Evolutionary conservation across 2,888 invertebrate species (phyloP).

Genomic region (Mimas tiliae): DNA sequence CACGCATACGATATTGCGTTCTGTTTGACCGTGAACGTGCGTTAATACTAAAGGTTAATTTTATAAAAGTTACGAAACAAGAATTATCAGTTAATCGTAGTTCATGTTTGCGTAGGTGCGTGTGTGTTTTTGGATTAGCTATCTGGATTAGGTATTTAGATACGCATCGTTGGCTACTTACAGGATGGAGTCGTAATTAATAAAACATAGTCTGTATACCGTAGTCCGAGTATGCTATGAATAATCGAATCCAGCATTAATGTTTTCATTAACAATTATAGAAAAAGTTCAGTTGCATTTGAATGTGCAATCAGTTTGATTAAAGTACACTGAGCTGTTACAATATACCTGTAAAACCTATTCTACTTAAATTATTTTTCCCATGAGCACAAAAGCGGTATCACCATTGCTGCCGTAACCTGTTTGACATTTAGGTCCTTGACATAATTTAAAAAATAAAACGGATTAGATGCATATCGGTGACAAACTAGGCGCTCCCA

Average conservation of each 20-base stretch:
- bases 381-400: conserved; percentile 50
- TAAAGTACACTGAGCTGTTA: not conserved
- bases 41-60: conserved; percentile 38
- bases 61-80: conserved; percentile 41
- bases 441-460: conserved; percentile 62
- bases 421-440: conserved; percentile 55
- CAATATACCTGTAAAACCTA: conserved; percentile 15
- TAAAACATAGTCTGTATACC: no score
- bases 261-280: not conserved
- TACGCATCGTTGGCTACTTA: not conserved
- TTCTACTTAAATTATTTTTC: conserved; percentile 68
- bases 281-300: conserved; percentile 12
- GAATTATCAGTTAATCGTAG: conserved; percentile 37
- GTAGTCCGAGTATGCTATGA: not conserved
- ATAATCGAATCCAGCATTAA: not conserved
- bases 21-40: conserved; percentile 34
- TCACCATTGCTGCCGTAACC: conserved; percentile 34
- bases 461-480: conserved; percentile 59
- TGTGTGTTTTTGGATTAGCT: conserved; percentile 13
- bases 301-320: conserved; percentile 5
- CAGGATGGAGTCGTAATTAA: not conserved
- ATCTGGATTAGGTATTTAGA: conserved; percentile 14
- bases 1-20: conserved; percentile 12
- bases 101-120: conserved; percentile 20
- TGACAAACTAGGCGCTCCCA: conserved; percentile 57